A percentile compares a stretch with the other conserved stretches of the same genome.
phyloP scores from a whole-genome alignment of 2,797 vertebrate species.

The Somateria mollissima region DNA sequence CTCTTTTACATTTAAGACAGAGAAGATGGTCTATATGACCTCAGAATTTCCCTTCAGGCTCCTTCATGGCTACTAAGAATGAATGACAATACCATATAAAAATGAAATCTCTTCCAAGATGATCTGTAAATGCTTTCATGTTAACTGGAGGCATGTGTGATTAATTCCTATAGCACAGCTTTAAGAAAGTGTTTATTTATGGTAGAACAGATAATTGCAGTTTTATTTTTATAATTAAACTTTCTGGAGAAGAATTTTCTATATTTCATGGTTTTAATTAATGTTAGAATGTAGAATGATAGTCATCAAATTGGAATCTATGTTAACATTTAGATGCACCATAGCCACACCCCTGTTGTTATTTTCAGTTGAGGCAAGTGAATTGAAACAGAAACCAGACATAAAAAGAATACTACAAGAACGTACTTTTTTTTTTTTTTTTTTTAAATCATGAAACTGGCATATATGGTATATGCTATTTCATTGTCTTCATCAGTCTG shows the following conservation, averaged over 20 bases:
- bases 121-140: background rate
- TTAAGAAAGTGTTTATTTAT: background rate
- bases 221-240: background rate
- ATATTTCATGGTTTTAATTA: background rate
- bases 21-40: background rate
- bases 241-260: background rate
- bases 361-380: conserved; percentile 19
- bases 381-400: conserved; percentile 54
- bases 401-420: conserved; percentile 50
- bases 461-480: conserved; percentile 73
- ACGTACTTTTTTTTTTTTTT: conserved; percentile 46
- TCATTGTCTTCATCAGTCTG: conserved; percentile 78
- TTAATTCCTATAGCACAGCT: background rate
- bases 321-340: background rate
- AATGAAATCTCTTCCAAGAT: background rate
- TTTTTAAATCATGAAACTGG: conserved; percentile 63
- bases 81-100: background rate
- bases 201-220: background rate
- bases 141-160: background rate
- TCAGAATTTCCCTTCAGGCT: background rate
- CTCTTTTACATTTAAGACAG: background rate
- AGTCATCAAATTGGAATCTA: background rate
- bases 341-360: conserved; percentile 11
- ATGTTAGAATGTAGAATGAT: background rate
- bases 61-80: background rate